Base-by-base conservation (phyloP, 1,140 invertebrate genomes). In the Neodiprion fabricii region DNA sequence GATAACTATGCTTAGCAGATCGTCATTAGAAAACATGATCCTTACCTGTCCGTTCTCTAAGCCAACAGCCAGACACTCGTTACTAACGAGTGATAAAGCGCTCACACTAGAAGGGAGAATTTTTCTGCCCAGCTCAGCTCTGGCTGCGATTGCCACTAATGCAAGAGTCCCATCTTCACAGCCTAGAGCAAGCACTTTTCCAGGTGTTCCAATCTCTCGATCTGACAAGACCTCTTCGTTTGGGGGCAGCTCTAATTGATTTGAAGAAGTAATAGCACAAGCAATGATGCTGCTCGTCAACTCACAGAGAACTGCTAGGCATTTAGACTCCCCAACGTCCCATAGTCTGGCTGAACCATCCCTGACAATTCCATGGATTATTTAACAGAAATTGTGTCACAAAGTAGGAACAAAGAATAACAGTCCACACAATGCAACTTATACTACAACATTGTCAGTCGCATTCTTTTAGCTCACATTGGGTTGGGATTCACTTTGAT, bases 281-380 rank as follows among this genome's bases (percentile, higher is more conserved):
- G 87, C 86, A 78, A 90, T 91, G 11, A 92, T 88, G 49, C 80
- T 78, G 12, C 88, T 89, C 23, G 84, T 86, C 75, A 78, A 84
- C 82, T 86, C 88, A 70, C 81, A 85, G 68, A 89, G 88, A 71
- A 87, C 91, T 78, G 77, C 88, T 17, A 94, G 79, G 77, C 91
- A 92, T 28, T 82, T 83, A 49, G 91, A 88, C 84, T 91, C 83
- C 53, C 92, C 92, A 85, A 92, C 92, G 88, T 94, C 92, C 93
- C 94, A 95, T 23, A 94, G 83, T 79, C 91, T 91, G 14, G 91
- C 92, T 71, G 90, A 89, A 48, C 94, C 93, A 90, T 95, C 94
- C 80, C 91, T 91, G 72, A 68, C 85, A 88, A 79, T 68, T 70
- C n/a, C 28, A 40, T 5, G 28, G 28, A 40, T 40, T 40, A 40